Evolutionary conservation across 2,888 invertebrate genomes (phyloP).

Genomic region (Onthophagus sagittarius): DNA sequence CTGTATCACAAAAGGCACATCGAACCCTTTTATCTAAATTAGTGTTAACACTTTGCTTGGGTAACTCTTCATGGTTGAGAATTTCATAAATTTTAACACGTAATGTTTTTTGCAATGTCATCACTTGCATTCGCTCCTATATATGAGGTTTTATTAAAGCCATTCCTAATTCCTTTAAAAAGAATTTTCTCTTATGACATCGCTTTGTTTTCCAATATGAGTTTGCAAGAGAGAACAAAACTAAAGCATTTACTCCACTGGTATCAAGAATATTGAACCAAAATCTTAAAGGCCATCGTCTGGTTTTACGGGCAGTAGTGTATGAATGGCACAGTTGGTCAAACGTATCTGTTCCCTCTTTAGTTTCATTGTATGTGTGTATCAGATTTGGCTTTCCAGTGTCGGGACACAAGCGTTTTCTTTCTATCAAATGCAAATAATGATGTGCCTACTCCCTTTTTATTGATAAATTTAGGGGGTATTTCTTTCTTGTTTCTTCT

Average conservation of each 20-base stretch:
- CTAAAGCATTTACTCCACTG: conserved; percentile 21
- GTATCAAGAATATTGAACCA: conserved; percentile 22
- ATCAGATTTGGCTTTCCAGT: conserved; percentile 18
- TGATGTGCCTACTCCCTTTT: conserved; percentile 18
- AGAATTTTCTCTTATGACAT: conserved; percentile 14
- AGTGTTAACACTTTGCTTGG: neutral
- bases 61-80: conserved; percentile 12
- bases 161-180: conserved; percentile 19
- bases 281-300: conserved; percentile 13
- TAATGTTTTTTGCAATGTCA: conserved; percentile 11
- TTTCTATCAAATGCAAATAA: conserved; percentile 22
- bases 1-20: conserved; percentile 14
- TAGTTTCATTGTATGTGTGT: conserved; percentile 22
- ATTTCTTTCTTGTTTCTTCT: conserved; percentile 24
- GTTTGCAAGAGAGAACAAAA: conserved; percentile 21
- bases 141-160: conserved; percentile 15
- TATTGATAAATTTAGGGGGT: conserved; percentile 16
- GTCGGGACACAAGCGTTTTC: conserved; percentile 15
- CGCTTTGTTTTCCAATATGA: conserved; percentile 15
- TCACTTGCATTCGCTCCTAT: conserved; percentile 16
- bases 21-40: conserved; percentile 15
- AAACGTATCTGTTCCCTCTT: conserved; percentile 15
- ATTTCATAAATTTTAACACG: conserved; percentile 14
- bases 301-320: conserved; percentile 10
- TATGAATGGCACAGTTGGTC: conserved; percentile 12